Evolutionary conservation across 1,140 invertebrate species (phyloP).

Genomic region (Zaprionus kolodkinae): DNA sequence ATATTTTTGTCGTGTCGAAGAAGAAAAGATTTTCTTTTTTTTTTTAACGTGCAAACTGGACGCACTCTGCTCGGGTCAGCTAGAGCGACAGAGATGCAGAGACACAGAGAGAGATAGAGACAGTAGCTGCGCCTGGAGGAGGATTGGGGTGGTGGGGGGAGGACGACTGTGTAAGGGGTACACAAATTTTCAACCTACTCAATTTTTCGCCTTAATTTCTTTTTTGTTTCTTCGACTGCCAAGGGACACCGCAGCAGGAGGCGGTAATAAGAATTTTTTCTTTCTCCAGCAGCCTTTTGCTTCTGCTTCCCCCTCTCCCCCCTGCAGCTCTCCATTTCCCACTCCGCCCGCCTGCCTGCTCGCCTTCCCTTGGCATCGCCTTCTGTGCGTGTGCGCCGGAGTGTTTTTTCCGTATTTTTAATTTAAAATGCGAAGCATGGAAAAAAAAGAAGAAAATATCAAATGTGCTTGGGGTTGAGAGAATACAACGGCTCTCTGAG

Average conservation of each 20-base stretch:
- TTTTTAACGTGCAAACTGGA: slow-evolving; percentile 50
- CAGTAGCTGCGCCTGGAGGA: background rate
- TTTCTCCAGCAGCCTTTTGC: slow-evolving; percentile 27
- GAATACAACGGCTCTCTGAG: slow-evolving; percentile 22
- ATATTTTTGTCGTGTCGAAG: slow-evolving; percentile 64
- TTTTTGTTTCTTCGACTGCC: slow-evolving; percentile 61
- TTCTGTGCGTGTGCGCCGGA: slow-evolving; percentile 73
- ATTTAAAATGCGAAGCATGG: slow-evolving; percentile 81
- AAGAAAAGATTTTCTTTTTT: slow-evolving; percentile 64
- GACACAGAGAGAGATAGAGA: background rate
- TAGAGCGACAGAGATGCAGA: background rate
- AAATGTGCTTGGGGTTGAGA: slow-evolving; percentile 45
- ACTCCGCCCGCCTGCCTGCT: background rate
- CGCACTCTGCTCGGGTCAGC: slow-evolving; percentile 32
- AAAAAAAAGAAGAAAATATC: slow-evolving; percentile 60
- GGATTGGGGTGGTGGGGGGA: slow-evolving; percentile 11
- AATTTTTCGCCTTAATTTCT: slow-evolving; percentile 82
- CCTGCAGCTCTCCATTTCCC: background rate
- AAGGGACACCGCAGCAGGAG: slow-evolving; percentile 54
- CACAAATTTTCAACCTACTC: slow-evolving; percentile 81
- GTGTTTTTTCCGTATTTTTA: slow-evolving; percentile 82
- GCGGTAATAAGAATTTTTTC: slow-evolving; percentile 83
- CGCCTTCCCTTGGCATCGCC: background rate
- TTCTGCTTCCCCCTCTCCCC: background rate
- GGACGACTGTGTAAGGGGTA: slow-evolving; percentile 57